phyloP scores from a whole-genome alignment of 2,797 vertebrate species.

The Poeciliopsis turneri region DNA sequence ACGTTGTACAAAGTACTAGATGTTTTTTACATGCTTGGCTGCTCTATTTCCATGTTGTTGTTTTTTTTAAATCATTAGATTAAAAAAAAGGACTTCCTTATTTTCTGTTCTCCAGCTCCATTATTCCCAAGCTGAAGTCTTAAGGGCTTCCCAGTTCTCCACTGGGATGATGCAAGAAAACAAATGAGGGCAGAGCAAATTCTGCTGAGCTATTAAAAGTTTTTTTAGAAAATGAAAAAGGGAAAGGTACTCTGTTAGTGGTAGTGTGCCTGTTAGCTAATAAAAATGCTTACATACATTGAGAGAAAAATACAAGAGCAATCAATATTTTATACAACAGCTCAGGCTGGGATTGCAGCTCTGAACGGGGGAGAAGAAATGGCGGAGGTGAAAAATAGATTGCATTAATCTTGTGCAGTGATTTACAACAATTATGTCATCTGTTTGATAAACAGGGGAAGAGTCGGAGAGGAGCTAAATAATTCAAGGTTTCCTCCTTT shows the following conservation, averaged over 20 bases:
- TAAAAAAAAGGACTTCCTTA: slow-evolving; percentile 48
- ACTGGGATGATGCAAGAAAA: slow-evolving; percentile 70
- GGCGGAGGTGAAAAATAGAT: slow-evolving; percentile 70
- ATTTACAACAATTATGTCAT: slow-evolving; percentile 61
- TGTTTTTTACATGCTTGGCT: background rate
- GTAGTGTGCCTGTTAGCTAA: slow-evolving; percentile 74
- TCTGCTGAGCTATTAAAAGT: slow-evolving; percentile 74
- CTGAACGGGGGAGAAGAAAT: slow-evolving; percentile 35
- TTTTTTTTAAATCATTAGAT: slow-evolving; percentile 21
- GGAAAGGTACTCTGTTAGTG: slow-evolving; percentile 37
- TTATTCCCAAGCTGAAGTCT: slow-evolving; percentile 55
- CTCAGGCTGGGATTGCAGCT: slow-evolving; percentile 53
- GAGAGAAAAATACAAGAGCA: slow-evolving; percentile 74
- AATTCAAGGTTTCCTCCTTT: slow-evolving; percentile 32
- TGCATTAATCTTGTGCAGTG: slow-evolving; percentile 56
- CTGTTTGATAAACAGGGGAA: slow-evolving; percentile 45
- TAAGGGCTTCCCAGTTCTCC: slow-evolving; percentile 47
- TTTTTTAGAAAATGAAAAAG: slow-evolving; percentile 49
- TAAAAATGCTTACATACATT: slow-evolving; percentile 82
- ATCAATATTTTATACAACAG: slow-evolving; percentile 83
- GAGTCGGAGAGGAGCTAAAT: slow-evolving; percentile 31
- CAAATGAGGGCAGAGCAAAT: slow-evolving; percentile 52
- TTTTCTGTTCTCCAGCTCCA: slow-evolving; percentile 48
- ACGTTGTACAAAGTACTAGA: background rate
- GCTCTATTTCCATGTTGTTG: background rate